These are phyloP conservation scores for Sipha maydis DNA, from an alignment of 2,888 invertebrate species.

Conservation along the genomic window DNA sequence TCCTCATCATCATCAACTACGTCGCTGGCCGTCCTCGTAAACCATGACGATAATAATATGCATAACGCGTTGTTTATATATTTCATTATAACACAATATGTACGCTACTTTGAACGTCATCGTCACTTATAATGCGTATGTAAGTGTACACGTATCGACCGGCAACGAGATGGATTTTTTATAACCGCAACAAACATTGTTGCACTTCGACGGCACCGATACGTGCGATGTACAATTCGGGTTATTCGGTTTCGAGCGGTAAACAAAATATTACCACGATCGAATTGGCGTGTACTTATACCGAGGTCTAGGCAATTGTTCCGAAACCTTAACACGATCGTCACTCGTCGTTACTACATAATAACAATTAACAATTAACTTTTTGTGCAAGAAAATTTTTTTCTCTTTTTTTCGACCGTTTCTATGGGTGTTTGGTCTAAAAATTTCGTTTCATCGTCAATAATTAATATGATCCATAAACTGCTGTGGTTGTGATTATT, in stretches of 20 bases:
- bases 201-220: no score
- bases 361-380: no score
- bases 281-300: no score
- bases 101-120: neutral
- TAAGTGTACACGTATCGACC: neutral
- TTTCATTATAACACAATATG: neutral
- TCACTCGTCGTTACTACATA: neutral
- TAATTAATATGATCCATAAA: neutral
- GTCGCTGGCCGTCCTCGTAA: neutral
- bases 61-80: neutral
- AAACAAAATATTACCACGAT: no score
- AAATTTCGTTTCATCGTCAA: neutral
- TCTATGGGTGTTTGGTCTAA: neutral
- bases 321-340: neutral
- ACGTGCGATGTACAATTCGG: no score
- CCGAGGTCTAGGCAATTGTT: no score
- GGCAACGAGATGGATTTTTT: neutral
- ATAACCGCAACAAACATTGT: no score
- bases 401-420: neutral
- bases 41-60: neutral
- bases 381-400: no score
- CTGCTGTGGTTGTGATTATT: neutral
- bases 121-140: neutral
- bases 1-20: no score
- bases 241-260: no score